Conservation (phyloP, 2,113 vertebrate species). For the Brienomyrus brachyistius region DNA sequence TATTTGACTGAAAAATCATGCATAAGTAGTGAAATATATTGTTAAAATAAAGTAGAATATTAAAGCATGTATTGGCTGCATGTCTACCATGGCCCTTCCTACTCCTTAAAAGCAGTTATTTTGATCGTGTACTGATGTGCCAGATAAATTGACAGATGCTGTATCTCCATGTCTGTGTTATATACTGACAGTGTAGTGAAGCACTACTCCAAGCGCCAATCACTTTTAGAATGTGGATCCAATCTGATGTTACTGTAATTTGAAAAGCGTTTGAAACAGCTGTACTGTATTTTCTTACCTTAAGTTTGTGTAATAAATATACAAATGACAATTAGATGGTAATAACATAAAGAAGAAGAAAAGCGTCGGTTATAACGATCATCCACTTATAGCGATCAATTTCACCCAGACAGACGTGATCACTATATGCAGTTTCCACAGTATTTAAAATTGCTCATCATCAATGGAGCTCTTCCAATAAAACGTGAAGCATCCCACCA, state of each 20-base stretch:
- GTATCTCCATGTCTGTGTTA: not conserved
- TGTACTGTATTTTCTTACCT: too few relatives aligned
- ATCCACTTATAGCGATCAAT: too few relatives aligned
- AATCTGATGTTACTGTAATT: not conserved
- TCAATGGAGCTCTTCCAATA: not conserved
- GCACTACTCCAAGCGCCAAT: not conserved
- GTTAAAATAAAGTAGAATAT: not conserved
- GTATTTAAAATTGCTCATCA: not conserved
- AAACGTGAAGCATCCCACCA: not conserved
- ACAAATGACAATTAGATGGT: too few relatives aligned
- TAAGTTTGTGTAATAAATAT: too few relatives aligned
- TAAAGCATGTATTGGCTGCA: not conserved
- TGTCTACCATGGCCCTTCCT: not conserved
- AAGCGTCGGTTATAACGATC: too few relatives aligned
- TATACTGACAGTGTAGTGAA: not conserved
- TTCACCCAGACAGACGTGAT: too few relatives aligned
- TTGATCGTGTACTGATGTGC: not conserved
- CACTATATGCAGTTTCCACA: too few relatives aligned
- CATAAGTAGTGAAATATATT: not conserved
- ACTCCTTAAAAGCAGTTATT: not conserved
- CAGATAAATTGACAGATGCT: not conserved
- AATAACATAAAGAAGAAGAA: too few relatives aligned
- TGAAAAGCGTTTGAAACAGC: too few relatives aligned
- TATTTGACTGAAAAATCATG: not conserved
- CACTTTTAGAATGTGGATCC: not conserved